These are phyloP conservation scores for Ciona savignyi DNA, from an alignment of 23 tunicate genomes.

Conservation along the genomic window DNA sequence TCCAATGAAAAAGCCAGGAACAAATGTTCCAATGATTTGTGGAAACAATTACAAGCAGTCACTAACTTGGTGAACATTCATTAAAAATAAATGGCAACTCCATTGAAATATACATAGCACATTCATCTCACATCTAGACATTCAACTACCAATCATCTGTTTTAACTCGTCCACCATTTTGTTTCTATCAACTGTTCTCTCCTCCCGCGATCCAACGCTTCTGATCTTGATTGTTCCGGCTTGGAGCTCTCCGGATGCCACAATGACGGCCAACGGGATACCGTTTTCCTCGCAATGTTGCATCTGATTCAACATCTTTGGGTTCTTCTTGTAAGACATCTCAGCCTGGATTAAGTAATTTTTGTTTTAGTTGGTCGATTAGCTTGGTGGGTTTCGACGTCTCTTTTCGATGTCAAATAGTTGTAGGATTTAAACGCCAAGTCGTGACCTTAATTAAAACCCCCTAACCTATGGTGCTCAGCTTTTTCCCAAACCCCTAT, in stretches of 20 bases:
- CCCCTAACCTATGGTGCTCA: too few relatives aligned
- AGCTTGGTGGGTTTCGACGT: too few relatives aligned
- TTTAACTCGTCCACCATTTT: slow-evolving; percentile 54
- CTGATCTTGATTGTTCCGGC: slow-evolving; percentile 63
- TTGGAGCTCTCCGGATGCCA: slow-evolving; percentile 80
- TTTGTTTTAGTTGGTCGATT: too few relatives aligned
- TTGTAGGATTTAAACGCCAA: too few relatives aligned
- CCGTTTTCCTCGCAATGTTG: slow-evolving; percentile 79
- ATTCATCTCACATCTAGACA: too few relatives aligned
- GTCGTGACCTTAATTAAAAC: too few relatives aligned
- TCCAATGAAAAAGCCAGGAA: too few relatives aligned
- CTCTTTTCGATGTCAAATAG: too few relatives aligned
- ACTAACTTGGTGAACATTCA: neutral
- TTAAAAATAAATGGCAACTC: too few relatives aligned
- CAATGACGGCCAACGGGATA: slow-evolving; percentile 72
- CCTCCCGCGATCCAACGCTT: slow-evolving; percentile 62
- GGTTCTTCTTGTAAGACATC: slow-evolving; percentile 81
- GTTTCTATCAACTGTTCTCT: slow-evolving; percentile 36
- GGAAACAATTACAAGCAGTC: neutral
- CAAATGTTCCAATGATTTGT: neutral
- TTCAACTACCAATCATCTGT: slow-evolving; percentile 4
- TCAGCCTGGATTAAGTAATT: slow-evolving; percentile 72
- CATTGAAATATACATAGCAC: too few relatives aligned
- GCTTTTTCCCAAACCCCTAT: too few relatives aligned
- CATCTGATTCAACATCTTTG: slow-evolving; percentile 65